Evolutionary conservation across 2,888 invertebrate genomes (phyloP).

Genomic region (Rosalia funebris): DNA sequence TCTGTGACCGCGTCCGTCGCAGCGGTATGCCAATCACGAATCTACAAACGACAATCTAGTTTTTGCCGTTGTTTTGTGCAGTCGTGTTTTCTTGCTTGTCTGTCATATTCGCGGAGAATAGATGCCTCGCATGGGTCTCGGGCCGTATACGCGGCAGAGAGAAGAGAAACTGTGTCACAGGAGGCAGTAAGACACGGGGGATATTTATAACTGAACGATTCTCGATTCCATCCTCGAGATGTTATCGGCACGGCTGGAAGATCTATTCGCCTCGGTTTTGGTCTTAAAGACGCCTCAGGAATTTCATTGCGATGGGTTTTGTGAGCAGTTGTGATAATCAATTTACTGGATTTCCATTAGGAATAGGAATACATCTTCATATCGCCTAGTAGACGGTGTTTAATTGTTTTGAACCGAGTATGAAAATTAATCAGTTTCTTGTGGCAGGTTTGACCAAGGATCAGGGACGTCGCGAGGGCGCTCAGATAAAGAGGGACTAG

Average conservation of each 20-base stretch:
- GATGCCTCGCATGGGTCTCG: slow-evolving; percentile 6
- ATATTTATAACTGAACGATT: slow-evolving; percentile 9
- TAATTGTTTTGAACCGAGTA: too few species aligned
- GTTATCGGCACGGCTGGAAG: background rate
- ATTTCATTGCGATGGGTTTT: too few species aligned
- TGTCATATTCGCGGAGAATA: slow-evolving; percentile 38
- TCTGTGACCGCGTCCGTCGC: slow-evolving; percentile 16
- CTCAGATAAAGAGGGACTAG: too few species aligned
- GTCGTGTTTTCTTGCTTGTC: slow-evolving; percentile 43
- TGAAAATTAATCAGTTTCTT: too few species aligned
- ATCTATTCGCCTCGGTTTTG: slow-evolving; percentile 4
- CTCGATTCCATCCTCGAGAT: slow-evolving; percentile 1
- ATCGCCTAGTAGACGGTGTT: too few species aligned
- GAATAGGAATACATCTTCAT: too few species aligned
- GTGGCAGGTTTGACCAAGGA: too few species aligned
- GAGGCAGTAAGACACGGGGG: slow-evolving; percentile 17
- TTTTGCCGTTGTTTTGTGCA: slow-evolving; percentile 39
- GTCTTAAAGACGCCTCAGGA: too few species aligned
- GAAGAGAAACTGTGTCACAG: slow-evolving; percentile 27
- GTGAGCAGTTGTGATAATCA: too few species aligned
- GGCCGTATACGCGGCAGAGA: background rate
- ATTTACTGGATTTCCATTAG: too few species aligned
- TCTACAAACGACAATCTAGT: slow-evolving; percentile 48
- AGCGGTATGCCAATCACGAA: slow-evolving; percentile 46
- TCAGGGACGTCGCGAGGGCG: too few species aligned